phyloP scores from a whole-genome alignment of 2,888 invertebrate genomes.

The Agrotis puta region DNA sequence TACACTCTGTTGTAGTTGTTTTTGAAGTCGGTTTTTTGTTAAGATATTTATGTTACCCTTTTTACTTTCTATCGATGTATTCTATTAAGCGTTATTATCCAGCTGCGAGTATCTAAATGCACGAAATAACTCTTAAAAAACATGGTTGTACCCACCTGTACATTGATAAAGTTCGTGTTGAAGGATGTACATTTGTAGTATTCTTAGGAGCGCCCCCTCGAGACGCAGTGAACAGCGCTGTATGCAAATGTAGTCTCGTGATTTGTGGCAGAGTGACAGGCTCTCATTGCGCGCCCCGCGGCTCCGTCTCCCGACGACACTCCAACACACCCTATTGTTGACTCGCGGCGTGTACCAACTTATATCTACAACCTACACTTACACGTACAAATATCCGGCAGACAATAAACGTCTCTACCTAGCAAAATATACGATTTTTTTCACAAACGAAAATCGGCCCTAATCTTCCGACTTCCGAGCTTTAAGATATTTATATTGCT shows the following conservation, averaged over 20 bases:
- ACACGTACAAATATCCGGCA: slow-evolving; percentile 43
- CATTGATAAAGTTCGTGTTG: slow-evolving; percentile 49
- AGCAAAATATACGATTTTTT: slow-evolving; percentile 38
- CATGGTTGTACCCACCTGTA: slow-evolving; percentile 6
- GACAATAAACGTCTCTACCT: slow-evolving; percentile 52
- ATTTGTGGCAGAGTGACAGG: slow-evolving; percentile 82
- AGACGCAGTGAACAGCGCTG: slow-evolving; percentile 64
- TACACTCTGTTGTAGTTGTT: too few relatives aligned
- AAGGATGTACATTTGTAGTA: slow-evolving; percentile 58
- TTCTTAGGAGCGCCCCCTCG: slow-evolving; percentile 61
- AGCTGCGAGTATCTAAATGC: not conserved
- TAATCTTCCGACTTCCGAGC: slow-evolving; percentile 45
- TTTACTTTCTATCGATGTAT: not conserved
- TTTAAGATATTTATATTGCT: slow-evolving; percentile 56
- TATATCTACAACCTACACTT: slow-evolving; percentile 46
- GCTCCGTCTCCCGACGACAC: slow-evolving; percentile 71
- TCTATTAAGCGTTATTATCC: not conserved
- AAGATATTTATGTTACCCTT: too few relatives aligned
- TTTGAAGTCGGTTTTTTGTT: too few relatives aligned
- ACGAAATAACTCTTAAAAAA: not conserved
- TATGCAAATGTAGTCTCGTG: slow-evolving; percentile 73
- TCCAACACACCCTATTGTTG: slow-evolving; percentile 75
- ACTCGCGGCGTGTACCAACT: slow-evolving; percentile 60
- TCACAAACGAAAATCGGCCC: slow-evolving; percentile 24
- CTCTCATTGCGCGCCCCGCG: slow-evolving; percentile 75